Evolutionary conservation across 2,888 invertebrate genomes (phyloP), one percentile per base, ranked within the genome.

Genomic region (Agrotis ipsilon): DNA sequence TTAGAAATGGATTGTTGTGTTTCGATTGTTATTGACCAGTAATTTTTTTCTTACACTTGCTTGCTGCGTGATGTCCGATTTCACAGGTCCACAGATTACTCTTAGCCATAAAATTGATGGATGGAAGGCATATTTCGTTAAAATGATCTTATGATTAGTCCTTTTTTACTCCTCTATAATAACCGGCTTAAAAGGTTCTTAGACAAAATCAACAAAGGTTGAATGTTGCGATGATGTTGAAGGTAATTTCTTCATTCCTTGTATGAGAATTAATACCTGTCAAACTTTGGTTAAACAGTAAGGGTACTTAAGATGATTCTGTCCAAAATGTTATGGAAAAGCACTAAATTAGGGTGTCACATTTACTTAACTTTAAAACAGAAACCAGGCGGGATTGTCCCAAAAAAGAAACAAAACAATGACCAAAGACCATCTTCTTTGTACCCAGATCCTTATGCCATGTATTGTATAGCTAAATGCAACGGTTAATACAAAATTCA

Each of bases 1-100:
- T 24, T 70, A 49, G 73, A 19, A 75, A 49, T 3, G 49, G 58
- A 46, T 6, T 46, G 9, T 18, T 18, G 13, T 68, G 13, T 68
- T 32, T 68, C 0, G 32, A 39, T 32, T 7, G 11, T 60, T n/a
- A n/a, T 46, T 16, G 11, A 49, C n/a, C 1, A 27, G n/a, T 24
- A 13, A 24, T 3, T 16, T 18, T 39, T 61, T 63, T 43, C 2
- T 2, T 45, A 18, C 14, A 46, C 13, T 14, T 32, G 32, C n/a
- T 32, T 32, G 7, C 39, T 11, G 11, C 39, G 2, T 48, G 5
- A n/a, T 18, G 1, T 6, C 11, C 1, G 7, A 16, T 24, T 43
- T 43, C 11, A 7, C 39, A 61, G 11, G n/a, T 51, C 3, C n/a
- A 19, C n/a, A 11, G 16, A 27, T 61, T 24, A 45, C 14, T n/a